phyloP scores from a whole-genome alignment of 2,888 invertebrate species.

The Hirtodrosophila cameraria region DNA sequence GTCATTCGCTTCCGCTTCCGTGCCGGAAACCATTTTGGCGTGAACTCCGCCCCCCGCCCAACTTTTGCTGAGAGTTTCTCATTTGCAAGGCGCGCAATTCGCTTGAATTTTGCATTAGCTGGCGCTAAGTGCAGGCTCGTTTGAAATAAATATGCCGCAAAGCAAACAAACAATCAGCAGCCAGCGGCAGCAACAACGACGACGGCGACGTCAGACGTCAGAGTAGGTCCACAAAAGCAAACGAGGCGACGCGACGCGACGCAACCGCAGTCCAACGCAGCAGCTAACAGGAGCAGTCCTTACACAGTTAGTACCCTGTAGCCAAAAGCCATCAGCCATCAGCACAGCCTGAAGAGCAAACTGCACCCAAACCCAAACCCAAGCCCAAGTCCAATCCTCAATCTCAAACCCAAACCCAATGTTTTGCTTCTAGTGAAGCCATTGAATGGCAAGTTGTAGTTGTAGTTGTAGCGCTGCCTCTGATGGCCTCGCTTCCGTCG shows the following conservation, averaged over 20 bases:
- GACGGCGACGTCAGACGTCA: constrained; percentile 21
- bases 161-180: constrained; percentile 76
- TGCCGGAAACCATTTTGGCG: constrained; percentile 78
- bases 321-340: constrained; percentile 28
- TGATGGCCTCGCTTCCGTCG: constrained; percentile 76
- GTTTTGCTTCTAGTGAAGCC: constrained; percentile 22
- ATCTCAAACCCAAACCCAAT: no score
- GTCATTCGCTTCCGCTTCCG: constrained; percentile 73
- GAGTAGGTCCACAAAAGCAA: constrained; percentile 62
- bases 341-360: constrained; percentile 20
- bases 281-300: constrained; percentile 9
- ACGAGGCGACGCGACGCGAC: constrained; percentile 71
- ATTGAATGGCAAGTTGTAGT: constrained; percentile 52
- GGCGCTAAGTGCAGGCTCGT: constrained; percentile 75
- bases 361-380: no score
- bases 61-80: constrained; percentile 58
- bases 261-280: constrained; percentile 63
- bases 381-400: no score
- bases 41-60: constrained; percentile 62
- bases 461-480: constrained; percentile 53
- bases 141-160: constrained; percentile 81
- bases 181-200: constrained; percentile 17
- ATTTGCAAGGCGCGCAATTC: constrained; percentile 71
- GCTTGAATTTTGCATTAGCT: constrained; percentile 78
- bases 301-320: constrained; percentile 2